phyloP scores from a whole-genome alignment of 2,113 vertebrate species.

The Pyxicephalus adspersus region DNA sequence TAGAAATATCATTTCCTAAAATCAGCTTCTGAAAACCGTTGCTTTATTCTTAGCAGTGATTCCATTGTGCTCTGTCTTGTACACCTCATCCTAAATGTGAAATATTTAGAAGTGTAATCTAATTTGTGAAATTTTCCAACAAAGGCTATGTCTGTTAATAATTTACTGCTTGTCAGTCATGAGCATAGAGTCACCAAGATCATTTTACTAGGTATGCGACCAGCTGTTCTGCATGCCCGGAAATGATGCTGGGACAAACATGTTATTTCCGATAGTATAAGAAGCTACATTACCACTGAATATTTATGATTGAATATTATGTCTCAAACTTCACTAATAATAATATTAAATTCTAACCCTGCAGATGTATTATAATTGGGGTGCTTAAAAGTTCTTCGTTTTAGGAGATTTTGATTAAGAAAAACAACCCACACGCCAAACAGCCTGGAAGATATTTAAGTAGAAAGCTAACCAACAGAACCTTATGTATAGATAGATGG shows the following conservation, averaged over 20 bases:
- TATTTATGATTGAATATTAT: not conserved
- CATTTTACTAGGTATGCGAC: conserved; percentile 21
- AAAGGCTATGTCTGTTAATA: conserved; percentile 8
- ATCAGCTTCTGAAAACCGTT: too few relatives aligned
- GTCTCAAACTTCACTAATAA: too few relatives aligned
- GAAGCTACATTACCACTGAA: not conserved
- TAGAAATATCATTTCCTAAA: too few relatives aligned
- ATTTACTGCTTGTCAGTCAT: conserved; percentile 28
- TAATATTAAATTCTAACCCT: too few relatives aligned
- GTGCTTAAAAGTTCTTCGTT: too few relatives aligned
- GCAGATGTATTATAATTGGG: too few relatives aligned
- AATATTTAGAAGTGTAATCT: conserved; percentile 22
- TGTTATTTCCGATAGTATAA: not conserved
- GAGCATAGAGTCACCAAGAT: not conserved
- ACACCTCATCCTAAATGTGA: not conserved
- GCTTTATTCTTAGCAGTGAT: not conserved
- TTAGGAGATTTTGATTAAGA: too few relatives aligned
- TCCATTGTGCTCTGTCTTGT: not conserved
- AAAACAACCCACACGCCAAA: too few relatives aligned
- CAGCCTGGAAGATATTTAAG: too few relatives aligned
- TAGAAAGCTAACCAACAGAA: too few relatives aligned
- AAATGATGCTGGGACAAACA: not conserved
- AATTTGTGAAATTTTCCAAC: conserved; percentile 7
- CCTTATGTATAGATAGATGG: too few relatives aligned
- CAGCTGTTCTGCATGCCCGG: conserved; percentile 7